Percentiles rank a stretch among this genome's conserved stretches.
These are phyloP conservation scores for Distichodus sexfasciatus DNA, from an alignment of 2,797 vertebrate species.

Conservation along the genomic window DNA sequence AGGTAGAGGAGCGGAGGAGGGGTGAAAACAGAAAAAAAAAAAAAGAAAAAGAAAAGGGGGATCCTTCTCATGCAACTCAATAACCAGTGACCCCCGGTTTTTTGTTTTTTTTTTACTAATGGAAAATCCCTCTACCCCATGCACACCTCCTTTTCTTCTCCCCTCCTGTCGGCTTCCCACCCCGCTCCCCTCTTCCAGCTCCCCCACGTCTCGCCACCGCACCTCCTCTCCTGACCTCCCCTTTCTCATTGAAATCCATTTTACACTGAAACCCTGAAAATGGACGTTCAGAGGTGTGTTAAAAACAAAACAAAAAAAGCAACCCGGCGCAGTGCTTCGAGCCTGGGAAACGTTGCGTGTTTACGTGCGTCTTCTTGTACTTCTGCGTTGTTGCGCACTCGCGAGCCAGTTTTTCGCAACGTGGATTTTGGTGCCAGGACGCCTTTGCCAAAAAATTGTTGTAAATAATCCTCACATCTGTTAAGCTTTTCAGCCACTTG, in stretches of 20 bases:
- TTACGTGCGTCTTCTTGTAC: constrained; percentile 16
- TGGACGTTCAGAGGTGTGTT: constrained; percentile 46
- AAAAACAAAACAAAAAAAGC: no score
- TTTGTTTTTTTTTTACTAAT: constrained; percentile 46
- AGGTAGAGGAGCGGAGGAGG: constrained; percentile 36
- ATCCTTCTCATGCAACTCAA: constrained; percentile 54
- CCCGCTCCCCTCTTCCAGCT: constrained; percentile 31
- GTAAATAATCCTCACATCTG: no score
- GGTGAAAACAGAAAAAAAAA: constrained; percentile 8
- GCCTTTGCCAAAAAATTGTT: no score
- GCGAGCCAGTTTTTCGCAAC: not conserved
- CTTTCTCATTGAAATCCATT: constrained; percentile 50
- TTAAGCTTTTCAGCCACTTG: not conserved
- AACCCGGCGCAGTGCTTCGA: constrained; percentile 19
- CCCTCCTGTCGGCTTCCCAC: constrained; percentile 53
- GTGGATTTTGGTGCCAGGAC: not conserved
- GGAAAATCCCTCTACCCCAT: constrained; percentile 46
- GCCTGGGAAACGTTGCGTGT: constrained; percentile 34
- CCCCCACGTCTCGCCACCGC: constrained; percentile 9
- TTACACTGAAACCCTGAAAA: constrained; percentile 45
- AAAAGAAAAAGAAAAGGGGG: constrained; percentile 31
- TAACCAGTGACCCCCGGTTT: constrained; percentile 49
- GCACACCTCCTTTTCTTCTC: constrained; percentile 48
- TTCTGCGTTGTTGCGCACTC: no score
- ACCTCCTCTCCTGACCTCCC: constrained; percentile 45